Base-by-base conservation (phyloP, 2,888 invertebrate genomes). In the Urechis unicinctus region DNA sequence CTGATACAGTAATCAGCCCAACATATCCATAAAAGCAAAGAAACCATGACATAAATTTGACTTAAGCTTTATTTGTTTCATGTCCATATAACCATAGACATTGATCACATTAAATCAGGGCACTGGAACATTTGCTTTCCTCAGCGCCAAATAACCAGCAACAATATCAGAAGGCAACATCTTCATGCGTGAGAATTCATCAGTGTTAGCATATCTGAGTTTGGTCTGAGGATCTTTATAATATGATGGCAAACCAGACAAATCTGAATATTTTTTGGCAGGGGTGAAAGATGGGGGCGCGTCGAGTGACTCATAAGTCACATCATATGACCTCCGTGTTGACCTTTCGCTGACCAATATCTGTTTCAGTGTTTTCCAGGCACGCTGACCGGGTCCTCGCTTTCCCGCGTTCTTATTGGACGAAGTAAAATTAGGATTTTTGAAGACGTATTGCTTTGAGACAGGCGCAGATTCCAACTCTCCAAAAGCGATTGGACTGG, bases 221-320 rank as follows among this genome's bases (percentile, higher is more conserved):
- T 92, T 90, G 0, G 90, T 91, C 73, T 91, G 90, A 2, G 94
- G 89, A 80, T 94, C 93, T 63, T 88, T 88, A 70, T 94, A 36
- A 36, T 36, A 13, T 9, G 36, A 36, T 45, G 87, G 86, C 31
- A 93, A 78, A 0, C 93, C 93, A 53, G 91, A 91, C 61, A 94
- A 86, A 73, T 94, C 94, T 0, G 93, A 94, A 77, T 94, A 94
- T 70, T 93, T 94, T 72, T 92, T 92, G 0, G 89, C 86, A 3
- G 94, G 94, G 72, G 86, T 86, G 72, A 93, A 89, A 41, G 91
- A 89, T 42, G 93, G 92, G 13, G 92, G 92, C 28, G 92, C 91
- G 78, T 92, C 92, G 61, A 94, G 41, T 45, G 21, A 67, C 83
- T 82, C 80, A 88, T 88, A 92, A 68, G 88, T 84, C 55, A 90